These are phyloP conservation scores for Amiota minor DNA, from an alignment of 2,888 invertebrate species.

Conservation along the genomic window DNA sequence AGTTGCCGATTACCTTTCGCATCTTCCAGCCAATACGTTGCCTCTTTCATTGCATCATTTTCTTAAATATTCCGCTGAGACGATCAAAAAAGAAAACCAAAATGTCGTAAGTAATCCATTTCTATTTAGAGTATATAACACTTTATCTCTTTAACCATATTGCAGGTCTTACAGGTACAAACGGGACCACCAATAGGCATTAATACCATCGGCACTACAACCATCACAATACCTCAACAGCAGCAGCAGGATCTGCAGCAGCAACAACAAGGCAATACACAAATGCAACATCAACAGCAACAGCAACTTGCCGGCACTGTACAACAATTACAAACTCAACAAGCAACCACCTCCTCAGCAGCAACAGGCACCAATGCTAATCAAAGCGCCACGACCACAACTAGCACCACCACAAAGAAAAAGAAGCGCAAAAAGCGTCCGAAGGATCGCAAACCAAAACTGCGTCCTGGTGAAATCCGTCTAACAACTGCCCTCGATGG, in stretches of 20 bases:
- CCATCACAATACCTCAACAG: conserved; percentile 72
- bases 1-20: conserved; percentile 88
- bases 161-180: conserved; percentile 69
- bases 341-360: conserved; percentile 46
- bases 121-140: conserved; percentile 19
- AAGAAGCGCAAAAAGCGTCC: conserved; percentile 86
- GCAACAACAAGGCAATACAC: conserved; percentile 45
- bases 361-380: conserved; percentile 40
- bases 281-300: conserved; percentile 56
- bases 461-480: conserved; percentile 88
- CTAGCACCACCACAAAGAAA: conserved; percentile 76
- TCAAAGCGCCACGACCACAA: conserved; percentile 41
- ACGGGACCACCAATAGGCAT: conserved; percentile 70
- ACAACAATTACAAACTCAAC: conserved; percentile 43
- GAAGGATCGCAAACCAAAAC: conserved; percentile 83
- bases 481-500: conserved; percentile 86
- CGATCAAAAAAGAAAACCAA: conserved; percentile 82
- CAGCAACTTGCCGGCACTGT: conserved; percentile 44
- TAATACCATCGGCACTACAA: conserved; percentile 66
- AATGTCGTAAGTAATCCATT: conserved; percentile 69
- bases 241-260: conserved; percentile 60
- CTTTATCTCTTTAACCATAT: neutral
- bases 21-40: conserved; percentile 82
- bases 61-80: conserved; percentile 86
- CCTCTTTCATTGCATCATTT: conserved; percentile 88